A percentile compares a stretch with the other conserved stretches of the same genome.
phyloP scores from a whole-genome alignment of 2,888 invertebrate species.

The Zaprionus bogoriensis region DNA sequence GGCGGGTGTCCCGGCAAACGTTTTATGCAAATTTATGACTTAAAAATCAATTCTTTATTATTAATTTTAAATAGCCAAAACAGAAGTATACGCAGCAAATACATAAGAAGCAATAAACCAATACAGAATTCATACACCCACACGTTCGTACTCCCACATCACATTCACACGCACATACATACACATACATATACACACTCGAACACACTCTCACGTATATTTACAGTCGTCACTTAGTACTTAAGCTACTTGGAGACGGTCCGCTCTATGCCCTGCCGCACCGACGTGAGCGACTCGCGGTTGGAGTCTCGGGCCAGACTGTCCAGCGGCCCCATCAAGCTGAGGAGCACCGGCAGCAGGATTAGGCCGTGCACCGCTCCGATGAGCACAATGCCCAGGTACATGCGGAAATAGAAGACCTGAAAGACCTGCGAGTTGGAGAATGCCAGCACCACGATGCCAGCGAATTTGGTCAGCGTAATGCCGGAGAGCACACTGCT shows the following conservation, averaged over 20 bases:
- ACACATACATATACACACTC: background rate
- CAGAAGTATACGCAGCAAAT: constrained; percentile 7
- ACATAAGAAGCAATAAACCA: constrained; percentile 1
- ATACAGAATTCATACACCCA: background rate
- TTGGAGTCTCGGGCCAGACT: constrained; percentile 12
- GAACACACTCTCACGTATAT: background rate
- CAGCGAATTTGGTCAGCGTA: constrained; percentile 96
- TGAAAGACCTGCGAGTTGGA: constrained; percentile 94
- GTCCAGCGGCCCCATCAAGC: constrained; percentile 86
- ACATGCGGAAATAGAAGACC: constrained; percentile 98
- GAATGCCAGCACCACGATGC: constrained; percentile 94
- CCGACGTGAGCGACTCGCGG: constrained; percentile 14
- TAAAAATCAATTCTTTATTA: constrained; percentile 56
- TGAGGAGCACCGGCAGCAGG: constrained; percentile 94
- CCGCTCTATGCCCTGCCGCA: background rate
- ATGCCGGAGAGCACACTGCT: constrained; percentile 97
- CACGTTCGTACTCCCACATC: background rate
- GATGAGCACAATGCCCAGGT: constrained; percentile 94
- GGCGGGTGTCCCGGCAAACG: constrained; percentile 29
- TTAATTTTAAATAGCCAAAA: constrained; percentile 39
- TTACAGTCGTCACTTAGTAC: background rate
- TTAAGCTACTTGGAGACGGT: constrained; percentile 17
- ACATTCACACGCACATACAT: background rate
- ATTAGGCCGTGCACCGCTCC: constrained; percentile 96
- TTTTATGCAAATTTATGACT: constrained; percentile 64